phyloP scores from a whole-genome alignment of 2,888 invertebrate genomes.

The Cerceris rybyensis region DNA sequence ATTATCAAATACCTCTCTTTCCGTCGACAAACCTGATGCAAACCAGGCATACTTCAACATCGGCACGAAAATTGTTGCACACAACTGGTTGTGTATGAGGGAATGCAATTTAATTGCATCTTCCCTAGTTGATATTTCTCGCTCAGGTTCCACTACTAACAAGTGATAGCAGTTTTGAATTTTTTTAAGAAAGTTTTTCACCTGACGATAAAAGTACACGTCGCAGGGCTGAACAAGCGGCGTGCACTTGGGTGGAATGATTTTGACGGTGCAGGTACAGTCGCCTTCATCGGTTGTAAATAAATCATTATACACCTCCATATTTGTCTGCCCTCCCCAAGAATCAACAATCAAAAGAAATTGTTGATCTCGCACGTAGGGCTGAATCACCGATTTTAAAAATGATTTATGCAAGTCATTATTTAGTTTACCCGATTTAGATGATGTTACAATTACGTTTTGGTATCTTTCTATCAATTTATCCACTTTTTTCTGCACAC shows the following conservation, averaged over 20 bases:
- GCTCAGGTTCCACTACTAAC: too few relatives aligned
- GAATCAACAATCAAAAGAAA: constrained; percentile 55
- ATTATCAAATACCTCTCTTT: too few relatives aligned
- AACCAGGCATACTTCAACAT: too few relatives aligned
- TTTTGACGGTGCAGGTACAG: constrained; percentile 24
- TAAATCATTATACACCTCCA: constrained; percentile 34
- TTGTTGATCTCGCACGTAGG: constrained; percentile 43
- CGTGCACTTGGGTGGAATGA: constrained; percentile 60
- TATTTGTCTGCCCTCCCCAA: constrained; percentile 52
- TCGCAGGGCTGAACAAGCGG: constrained; percentile 30
- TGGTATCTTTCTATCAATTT: constrained; percentile 1
- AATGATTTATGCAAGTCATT: neutral
- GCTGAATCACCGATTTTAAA: constrained; percentile 16
- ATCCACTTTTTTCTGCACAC: constrained; percentile 10
- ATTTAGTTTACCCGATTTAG: constrained; percentile 57
- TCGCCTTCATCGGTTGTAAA: neutral
- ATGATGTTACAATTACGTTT: constrained; percentile 27
- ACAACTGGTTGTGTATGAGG: too few relatives aligned
- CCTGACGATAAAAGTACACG: constrained; percentile 25
- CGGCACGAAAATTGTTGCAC: too few relatives aligned
- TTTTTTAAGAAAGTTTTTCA: constrained; percentile 35
- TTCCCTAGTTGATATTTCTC: too few relatives aligned
- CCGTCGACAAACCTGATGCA: too few relatives aligned
- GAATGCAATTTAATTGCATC: too few relatives aligned
- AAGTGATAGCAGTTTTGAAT: too few relatives aligned